phyloP scores from a whole-genome alignment of 1,140 invertebrate species.

The Tetramorium parvispinum region DNA sequence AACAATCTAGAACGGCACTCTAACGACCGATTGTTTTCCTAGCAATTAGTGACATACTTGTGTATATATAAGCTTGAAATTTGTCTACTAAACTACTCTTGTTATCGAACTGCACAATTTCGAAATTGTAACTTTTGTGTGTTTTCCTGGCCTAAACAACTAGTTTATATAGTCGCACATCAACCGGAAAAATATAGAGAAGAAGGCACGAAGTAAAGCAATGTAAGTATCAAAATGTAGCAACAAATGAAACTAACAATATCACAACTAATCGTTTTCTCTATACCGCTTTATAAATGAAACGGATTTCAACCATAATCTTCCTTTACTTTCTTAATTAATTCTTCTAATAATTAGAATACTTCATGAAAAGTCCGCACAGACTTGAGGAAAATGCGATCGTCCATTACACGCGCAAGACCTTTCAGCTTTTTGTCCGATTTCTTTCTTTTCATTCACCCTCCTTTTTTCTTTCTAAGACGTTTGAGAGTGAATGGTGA shows the following conservation, averaged over 20 bases:
- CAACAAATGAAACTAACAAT: background rate
- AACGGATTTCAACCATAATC: background rate
- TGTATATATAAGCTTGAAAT: constrained; percentile 19
- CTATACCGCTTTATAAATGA: background rate
- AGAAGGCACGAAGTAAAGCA: background rate
- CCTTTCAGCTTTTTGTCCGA: constrained; percentile 22
- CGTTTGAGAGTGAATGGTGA: constrained; percentile 38
- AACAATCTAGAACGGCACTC: constrained; percentile 8
- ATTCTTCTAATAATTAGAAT: constrained; percentile 28
- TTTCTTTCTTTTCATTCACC: constrained; percentile 40
- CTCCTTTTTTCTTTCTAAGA: constrained; percentile 24
- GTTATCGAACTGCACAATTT: constrained; percentile 23
- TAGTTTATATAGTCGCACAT: background rate
- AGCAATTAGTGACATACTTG: constrained; percentile 25
- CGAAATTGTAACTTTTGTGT: background rate
- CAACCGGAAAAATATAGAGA: background rate
- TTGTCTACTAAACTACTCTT: constrained; percentile 22
- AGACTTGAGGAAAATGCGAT: constrained; percentile 5
- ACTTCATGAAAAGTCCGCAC: constrained; percentile 2
- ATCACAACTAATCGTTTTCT: background rate
- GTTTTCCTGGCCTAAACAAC: background rate
- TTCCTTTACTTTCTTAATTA: background rate
- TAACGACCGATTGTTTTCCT: constrained; percentile 44
- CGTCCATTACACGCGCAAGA: constrained; percentile 42
- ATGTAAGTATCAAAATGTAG: background rate